Base-by-base conservation (phyloP, 2,113 vertebrate genomes). In the Hipposideros armiger region DNA sequence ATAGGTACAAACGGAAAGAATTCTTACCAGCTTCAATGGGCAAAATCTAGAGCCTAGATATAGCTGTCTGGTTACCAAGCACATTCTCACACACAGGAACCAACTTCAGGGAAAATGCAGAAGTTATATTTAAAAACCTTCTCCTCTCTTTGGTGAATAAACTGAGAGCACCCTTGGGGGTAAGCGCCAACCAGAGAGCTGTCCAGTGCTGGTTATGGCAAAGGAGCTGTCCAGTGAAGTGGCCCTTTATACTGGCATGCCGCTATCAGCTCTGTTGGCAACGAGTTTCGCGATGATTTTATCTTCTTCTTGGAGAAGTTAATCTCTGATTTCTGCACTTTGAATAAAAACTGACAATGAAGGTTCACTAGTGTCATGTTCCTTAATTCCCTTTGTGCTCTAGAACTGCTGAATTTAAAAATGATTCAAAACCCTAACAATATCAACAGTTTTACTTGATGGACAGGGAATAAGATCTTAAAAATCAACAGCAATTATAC, bases 351-450 rank as follows among this genome's bases (percentile, higher is more conserved):
- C 8, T 19, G 78, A 83, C 36, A 24, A 58, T 47, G 64, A 86
- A 54, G 30, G 60, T 4, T 94, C 11, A 60, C 28, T 50, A 56
- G 4, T 28, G 28, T 66, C 56, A 30, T 22, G 15, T 47, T 73
- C 64, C 40, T 58, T 81, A 73, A 74, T 52, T 54, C 17, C 42
- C 52, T 74, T 76, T 94, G 42, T 91, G 76, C 92, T 83, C 67
- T 72, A 88, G 32, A 85, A 85, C 7, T 73, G 87, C 66, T 58
- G 56, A 56, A 85, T 47, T 95, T 54, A 88, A 90, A 81, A 95
- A 87, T 73, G 84, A 96, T 88, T 97, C 1, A 72, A 92, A 96
- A 96, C 92, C 96, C 96, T 96, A 97, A 67, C 56, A 83, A 91
- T 91, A 70, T 22, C 26, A 86, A 90, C 87, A 17, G 56, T 26